Conservation (phyloP, 30 jellyfish, hydroid and myxozoan species). For the Chrysaora quinquecirrha region DNA sequence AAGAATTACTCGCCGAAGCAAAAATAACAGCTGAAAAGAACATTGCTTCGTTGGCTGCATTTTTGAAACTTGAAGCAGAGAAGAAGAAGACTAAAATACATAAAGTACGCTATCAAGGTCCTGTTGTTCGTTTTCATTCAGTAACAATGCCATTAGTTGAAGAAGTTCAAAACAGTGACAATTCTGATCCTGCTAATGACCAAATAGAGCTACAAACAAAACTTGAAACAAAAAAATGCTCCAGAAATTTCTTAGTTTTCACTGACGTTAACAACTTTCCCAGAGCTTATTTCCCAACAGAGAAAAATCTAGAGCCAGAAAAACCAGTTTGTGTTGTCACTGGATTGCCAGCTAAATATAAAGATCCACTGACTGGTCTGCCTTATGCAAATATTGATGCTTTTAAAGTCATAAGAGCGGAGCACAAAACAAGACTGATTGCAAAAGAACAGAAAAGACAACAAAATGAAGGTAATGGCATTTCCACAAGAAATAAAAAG, state of each 20-base stretch:
- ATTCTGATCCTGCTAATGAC: slow-evolving; percentile 1
- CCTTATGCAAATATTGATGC: slow-evolving; percentile 93
- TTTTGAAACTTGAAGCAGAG: slow-evolving; percentile 96
- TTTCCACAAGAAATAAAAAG: slow-evolving; percentile 44
- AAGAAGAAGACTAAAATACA: slow-evolving; percentile 86
- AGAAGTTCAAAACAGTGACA: slow-evolving; percentile 9
- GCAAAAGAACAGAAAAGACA: slow-evolving; percentile 1
- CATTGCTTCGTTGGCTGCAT: slow-evolving; percentile 95
- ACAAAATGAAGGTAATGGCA: neutral
- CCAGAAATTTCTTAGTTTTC: slow-evolving; percentile 82
- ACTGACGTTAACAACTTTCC: slow-evolving; percentile 91
- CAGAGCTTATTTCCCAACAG: slow-evolving; percentile 67
- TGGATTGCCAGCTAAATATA: slow-evolving; percentile 87
- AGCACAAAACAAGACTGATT: slow-evolving; percentile 18
- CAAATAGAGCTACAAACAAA: neutral
- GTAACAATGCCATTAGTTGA: slow-evolving; percentile 87
- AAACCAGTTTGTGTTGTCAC: slow-evolving; percentile 81
- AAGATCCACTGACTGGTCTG: slow-evolving; percentile 83
- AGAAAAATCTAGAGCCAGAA: slow-evolving; percentile 41
- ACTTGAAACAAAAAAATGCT: slow-evolving; percentile 50
- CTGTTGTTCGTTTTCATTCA: slow-evolving; percentile 83
- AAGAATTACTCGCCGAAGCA: slow-evolving; percentile 96
- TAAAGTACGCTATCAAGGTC: slow-evolving; percentile 82
- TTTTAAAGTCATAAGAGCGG: slow-evolving; percentile 76
- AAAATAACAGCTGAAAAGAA: slow-evolving; percentile 85